phyloP scores from a whole-genome alignment of 1,140 invertebrate genomes.

The Heliconius hermathena region DNA sequence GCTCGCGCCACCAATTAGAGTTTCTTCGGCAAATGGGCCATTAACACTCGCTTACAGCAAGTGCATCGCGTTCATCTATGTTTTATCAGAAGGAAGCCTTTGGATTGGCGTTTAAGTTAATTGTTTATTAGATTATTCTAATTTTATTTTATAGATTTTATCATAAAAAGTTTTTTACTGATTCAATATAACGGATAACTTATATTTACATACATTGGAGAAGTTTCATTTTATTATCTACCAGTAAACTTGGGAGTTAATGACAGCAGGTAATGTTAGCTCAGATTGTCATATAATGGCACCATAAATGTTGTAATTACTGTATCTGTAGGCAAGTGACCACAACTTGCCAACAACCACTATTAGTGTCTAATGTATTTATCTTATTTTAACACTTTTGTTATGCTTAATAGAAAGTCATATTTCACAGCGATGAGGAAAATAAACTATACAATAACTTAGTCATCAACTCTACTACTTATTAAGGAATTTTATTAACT shows the following conservation, averaged over 20 bases:
- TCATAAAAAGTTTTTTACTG: too few relatives aligned
- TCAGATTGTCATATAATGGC: not conserved
- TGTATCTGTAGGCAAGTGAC: not conserved
- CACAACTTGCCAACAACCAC: not conserved
- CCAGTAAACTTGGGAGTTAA: not conserved
- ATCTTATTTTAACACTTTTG: not conserved
- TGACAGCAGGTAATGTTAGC: not conserved
- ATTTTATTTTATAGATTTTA: too few relatives aligned
- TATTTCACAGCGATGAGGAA: not conserved
- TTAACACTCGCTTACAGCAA: conserved; percentile 70
- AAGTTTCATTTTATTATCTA: not conserved
- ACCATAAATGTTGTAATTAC: conserved; percentile 1
- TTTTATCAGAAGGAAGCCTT: conserved; percentile 33
- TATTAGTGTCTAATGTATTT: not conserved
- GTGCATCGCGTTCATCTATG: conserved; percentile 52
- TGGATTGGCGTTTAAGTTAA: conserved; percentile 36
- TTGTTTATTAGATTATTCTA: conserved; percentile 23
- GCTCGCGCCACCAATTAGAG: conserved; percentile 69
- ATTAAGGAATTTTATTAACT: not conserved
- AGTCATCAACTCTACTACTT: too few relatives aligned
- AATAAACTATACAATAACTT: not conserved
- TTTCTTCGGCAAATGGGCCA: conserved; percentile 65
- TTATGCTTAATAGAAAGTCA: not conserved
- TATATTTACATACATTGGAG: too few relatives aligned
- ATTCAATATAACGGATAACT: too few relatives aligned